Percentiles rank a stretch among this genome's conserved stretches.
These are phyloP conservation scores for Antheraea yamamai DNA, from an alignment of 2,888 invertebrate genomes.

Conservation along the genomic window DNA sequence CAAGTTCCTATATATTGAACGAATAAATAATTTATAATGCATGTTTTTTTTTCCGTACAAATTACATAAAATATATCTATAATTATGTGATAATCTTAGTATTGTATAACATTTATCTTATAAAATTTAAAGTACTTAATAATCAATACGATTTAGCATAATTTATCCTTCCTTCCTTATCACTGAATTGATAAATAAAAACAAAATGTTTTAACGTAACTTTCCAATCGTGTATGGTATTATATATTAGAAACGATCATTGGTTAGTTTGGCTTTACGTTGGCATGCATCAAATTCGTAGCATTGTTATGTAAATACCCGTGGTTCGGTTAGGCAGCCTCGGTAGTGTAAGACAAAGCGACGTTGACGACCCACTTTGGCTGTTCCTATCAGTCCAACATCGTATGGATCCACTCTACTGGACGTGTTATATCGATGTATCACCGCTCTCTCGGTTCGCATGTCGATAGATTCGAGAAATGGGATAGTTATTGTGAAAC, in stretches of 20 bases:
- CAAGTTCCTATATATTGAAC: not conserved
- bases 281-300: conserved; percentile 69
- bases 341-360: conserved; percentile 77
- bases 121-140: not conserved
- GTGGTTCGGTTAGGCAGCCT: conserved; percentile 72
- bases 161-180: not conserved
- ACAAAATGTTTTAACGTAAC: conserved; percentile 1
- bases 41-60: not conserved
- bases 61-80: too few species aligned
- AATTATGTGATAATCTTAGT: too few species aligned
- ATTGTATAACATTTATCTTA: not conserved
- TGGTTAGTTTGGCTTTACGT: conserved; percentile 32
- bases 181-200: not conserved
- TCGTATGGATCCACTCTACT: conserved; percentile 60
- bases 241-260: conserved; percentile 10
- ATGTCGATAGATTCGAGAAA: conserved; percentile 33
- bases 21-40: not conserved
- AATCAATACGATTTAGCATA: not conserved
- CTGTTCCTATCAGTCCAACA: conserved; percentile 66
- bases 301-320: conserved; percentile 79
- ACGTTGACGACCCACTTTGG: conserved; percentile 73
- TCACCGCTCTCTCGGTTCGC: conserved; percentile 31
- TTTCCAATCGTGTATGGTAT: not conserved
- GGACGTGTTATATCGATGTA: conserved; percentile 44
- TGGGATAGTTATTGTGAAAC: conserved; percentile 11